Evolutionary conservation across 2,888 invertebrate genomes (phyloP), one percentile per base, ranked within the genome.

Genomic region (Ellobium chinense): DNA sequence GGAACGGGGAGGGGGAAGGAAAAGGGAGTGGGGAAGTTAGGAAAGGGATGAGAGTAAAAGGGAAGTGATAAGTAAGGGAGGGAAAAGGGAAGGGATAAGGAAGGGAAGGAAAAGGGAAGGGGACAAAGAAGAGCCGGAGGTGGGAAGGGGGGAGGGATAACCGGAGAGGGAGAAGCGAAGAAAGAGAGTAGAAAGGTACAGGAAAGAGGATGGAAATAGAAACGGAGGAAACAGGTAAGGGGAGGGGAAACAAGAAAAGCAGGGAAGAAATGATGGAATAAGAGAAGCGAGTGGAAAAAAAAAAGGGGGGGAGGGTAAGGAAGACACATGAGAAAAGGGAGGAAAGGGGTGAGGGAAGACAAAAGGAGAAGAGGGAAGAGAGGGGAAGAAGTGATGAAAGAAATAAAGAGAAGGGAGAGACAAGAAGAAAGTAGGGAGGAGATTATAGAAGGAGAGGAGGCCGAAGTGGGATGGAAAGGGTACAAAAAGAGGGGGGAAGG

Each of bases 91-190:
- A 24, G 63, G 24, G 34, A 60, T 18, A 37, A 62, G n/a, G 39
- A 24, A 75, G 31, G 63, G 36, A 63, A 18, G 34, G 34, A 82
- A 39, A 76, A 58, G 83, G 46, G 79, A 62, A 78, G 65, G 36
- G 63, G 81, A 60, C 68, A 29, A 73, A 18, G 60, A 34, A 58
- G n/a, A 60, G 36, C 58, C 34, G 34, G 5, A n/a, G 21, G n/a
- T 27, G 12, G 7, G 27, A 7, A 62, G 21, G 37, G 21, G 36
- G 37, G 29, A 36, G 9, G 46, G 29, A 46, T 54, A 76, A 62
- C 75, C 63, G 29, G 73, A 84, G 75, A 34, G 78, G 60, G 29
- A 84, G 63, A 81, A 63, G 80, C 69, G 78, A n/a, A 78, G 39
- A 36, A n/a, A n/a, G 63, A 60, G 18, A 27, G 34, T 34, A 29